These are phyloP conservation scores for Palloptera scutellata DNA, from an alignment of 2,888 invertebrate species.

Conservation along the genomic window DNA sequence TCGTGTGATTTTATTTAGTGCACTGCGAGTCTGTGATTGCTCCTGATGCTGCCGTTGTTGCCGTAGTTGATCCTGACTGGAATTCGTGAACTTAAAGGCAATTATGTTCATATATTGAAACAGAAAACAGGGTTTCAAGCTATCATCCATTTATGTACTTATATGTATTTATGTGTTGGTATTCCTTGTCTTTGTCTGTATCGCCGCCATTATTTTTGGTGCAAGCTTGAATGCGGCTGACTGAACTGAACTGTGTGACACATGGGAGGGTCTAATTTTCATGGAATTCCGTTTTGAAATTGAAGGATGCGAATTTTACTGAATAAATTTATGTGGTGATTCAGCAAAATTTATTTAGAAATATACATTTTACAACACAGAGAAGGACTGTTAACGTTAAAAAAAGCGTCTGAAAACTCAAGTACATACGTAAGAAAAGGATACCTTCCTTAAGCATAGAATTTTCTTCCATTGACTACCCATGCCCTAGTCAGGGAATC, in stretches of 20 bases:
- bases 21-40: constrained; percentile 1
- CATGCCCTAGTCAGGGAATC: no score
- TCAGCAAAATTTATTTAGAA: no score
- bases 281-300: constrained; percentile 46
- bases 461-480: no score
- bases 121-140: constrained; percentile 8
- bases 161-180: constrained; percentile 23
- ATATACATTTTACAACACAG: no score
- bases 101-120: constrained; percentile 17
- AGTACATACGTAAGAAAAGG: no score
- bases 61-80: constrained; percentile 13
- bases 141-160: no score
- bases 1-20: constrained; percentile 29
- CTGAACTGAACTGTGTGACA: constrained; percentile 45
- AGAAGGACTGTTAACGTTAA: no score
- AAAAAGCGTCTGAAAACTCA: no score
- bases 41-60: constrained; percentile 9
- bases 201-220: constrained; percentile 20
- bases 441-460: no score
- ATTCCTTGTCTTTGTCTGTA: constrained; percentile 32
- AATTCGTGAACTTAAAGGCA: constrained; percentile 20
- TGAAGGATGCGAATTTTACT: constrained; percentile 3
- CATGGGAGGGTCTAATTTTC: constrained; percentile 48
- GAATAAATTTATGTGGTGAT: no score
- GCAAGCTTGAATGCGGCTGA: not conserved